These are phyloP conservation scores for Amaurobius ferox DNA, from an alignment of 2,888 invertebrate genomes.

Conservation along the genomic window DNA sequence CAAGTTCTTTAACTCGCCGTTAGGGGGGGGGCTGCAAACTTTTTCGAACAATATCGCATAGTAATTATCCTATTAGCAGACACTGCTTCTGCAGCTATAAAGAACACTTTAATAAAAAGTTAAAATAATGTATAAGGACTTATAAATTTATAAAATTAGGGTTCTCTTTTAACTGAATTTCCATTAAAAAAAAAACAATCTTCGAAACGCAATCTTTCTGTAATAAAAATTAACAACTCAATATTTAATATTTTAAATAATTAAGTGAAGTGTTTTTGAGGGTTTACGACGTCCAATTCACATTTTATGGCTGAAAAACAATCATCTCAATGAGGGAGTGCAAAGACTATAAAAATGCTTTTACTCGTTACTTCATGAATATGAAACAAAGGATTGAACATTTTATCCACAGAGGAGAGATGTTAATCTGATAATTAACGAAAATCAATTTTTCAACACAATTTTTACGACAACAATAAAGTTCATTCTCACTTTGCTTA, in stretches of 20 bases:
- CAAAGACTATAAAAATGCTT: neutral
- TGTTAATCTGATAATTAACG: slow-evolving; percentile 8
- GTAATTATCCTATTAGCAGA: too few species aligned
- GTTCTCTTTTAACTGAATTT: too few species aligned
- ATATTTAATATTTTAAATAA: neutral
- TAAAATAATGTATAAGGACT: too few species aligned
- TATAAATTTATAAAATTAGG: too few species aligned
- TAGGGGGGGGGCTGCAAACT: too few species aligned
- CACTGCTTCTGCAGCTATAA: too few species aligned
- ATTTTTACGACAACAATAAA: slow-evolving; percentile 4
- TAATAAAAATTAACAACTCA: neutral
- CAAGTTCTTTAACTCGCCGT: too few species aligned
- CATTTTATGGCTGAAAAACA: neutral
- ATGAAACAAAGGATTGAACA: neutral
- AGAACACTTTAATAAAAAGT: too few species aligned
- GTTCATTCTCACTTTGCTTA: neutral
- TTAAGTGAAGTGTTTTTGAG: neutral
- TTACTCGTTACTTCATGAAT: neutral
- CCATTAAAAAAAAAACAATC: too few species aligned
- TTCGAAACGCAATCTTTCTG: neutral
- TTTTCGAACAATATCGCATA: too few species aligned
- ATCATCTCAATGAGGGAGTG: neutral
- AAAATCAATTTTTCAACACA: slow-evolving; percentile 1
- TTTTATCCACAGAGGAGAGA: neutral
- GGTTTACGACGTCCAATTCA: neutral